Percentiles rank a stretch among this genome's conserved stretches.
Evolutionary conservation across 2,797 vertebrate genomes (phyloP).

Genomic region (Tragopan temminckii): DNA sequence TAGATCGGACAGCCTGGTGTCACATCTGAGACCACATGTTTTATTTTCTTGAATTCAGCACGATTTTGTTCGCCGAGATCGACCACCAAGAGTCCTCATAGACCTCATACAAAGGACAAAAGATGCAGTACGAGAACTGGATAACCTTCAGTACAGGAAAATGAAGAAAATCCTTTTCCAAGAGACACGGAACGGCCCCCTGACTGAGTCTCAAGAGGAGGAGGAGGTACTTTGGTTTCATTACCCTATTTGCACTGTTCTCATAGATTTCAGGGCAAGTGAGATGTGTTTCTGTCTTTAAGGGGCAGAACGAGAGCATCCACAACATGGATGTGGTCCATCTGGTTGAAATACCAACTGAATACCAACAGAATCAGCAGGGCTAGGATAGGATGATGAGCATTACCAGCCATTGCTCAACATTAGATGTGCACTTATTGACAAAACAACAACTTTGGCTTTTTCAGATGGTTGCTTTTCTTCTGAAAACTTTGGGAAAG

Average conservation of each 20-base stretch:
- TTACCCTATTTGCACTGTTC: not conserved
- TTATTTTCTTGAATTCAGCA: conserved; percentile 82
- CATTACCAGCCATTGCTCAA: not conserved
- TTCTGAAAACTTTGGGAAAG: not conserved
- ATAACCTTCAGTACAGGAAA: conserved; percentile 92
- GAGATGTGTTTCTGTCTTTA: not conserved
- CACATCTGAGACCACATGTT: not conserved
- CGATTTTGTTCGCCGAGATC: conserved; percentile 94
- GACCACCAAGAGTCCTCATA: conserved; percentile 87
- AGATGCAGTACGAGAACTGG: conserved; percentile 90
- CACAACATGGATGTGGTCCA: not conserved
- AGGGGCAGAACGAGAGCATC: not conserved
- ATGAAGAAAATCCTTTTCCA: conserved; percentile 97
- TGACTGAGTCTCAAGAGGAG: conserved; percentile 95
- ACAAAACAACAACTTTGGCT: too few relatives aligned
- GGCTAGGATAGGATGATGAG: not conserved
- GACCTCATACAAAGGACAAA: conserved; percentile 97
- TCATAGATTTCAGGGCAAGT: not conserved
- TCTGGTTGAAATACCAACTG: not conserved
- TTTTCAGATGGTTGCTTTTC: not conserved
- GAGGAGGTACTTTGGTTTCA: conserved; percentile 85
- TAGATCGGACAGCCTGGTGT: too few relatives aligned
- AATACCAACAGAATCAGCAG: not conserved
- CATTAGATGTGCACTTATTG: too few relatives aligned
- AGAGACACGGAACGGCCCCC: conserved; percentile 92